Percentiles rank a stretch among this genome's conserved stretches.
These are phyloP conservation scores for Leptodactylus fallax DNA, from an alignment of 2,797 vertebrate species.

Conservation along the genomic window DNA sequence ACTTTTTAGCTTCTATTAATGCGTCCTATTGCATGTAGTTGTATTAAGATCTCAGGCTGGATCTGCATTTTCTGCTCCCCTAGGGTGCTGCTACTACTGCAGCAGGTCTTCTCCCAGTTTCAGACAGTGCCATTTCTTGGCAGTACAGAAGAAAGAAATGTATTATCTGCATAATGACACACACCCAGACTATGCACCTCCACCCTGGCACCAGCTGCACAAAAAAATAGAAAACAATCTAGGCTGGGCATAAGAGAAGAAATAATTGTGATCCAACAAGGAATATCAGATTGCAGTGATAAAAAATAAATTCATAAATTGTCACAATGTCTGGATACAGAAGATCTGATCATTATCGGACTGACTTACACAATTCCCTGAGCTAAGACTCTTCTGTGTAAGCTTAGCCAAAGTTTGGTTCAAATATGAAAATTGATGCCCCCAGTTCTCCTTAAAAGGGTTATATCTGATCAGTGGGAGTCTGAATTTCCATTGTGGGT, in stretches of 20 bases:
- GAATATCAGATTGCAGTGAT: background rate
- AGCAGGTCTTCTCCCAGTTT: no score
- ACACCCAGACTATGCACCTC: conserved; percentile 13
- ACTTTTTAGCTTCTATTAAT: background rate
- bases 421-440: background rate
- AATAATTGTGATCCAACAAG: background rate
- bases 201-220: background rate
- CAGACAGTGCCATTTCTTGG: background rate
- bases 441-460: background rate
- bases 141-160: background rate
- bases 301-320: background rate
- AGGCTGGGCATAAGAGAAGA: background rate
- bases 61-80: background rate
- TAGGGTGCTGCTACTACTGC: background rate
- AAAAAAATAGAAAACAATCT: background rate
- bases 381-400: background rate
- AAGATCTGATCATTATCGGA: background rate
- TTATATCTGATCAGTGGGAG: no score
- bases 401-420: background rate
- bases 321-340: background rate
- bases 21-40: background rate
- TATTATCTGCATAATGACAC: background rate
- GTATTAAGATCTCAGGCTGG: background rate
- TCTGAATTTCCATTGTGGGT: no score
- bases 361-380: background rate